phyloP scores from a whole-genome alignment of 2,113 vertebrate genomes.

The Arvicanthis niloticus region DNA sequence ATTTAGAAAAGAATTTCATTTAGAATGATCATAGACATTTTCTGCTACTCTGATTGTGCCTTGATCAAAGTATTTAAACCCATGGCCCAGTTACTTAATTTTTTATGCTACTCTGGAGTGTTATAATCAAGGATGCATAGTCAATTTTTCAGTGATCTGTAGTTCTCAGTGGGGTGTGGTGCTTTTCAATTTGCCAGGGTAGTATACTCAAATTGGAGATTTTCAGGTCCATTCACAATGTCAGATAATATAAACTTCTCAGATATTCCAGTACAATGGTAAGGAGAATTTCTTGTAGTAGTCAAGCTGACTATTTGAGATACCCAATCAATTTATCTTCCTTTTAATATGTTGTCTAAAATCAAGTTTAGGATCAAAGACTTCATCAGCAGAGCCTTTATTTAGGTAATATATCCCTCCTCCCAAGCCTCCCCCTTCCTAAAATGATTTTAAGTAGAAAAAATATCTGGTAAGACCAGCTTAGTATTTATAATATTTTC shows the following conservation, averaged over 20 bases:
- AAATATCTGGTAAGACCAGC: neutral
- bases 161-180: neutral
- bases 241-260: neutral
- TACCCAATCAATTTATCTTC: neutral
- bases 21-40: conserved; percentile 45
- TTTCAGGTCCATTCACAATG: neutral
- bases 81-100: neutral
- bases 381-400: neutral
- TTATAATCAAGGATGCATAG: neutral
- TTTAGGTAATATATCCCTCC: neutral
- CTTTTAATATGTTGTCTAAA: neutral
- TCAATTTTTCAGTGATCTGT: neutral
- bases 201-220: neutral
- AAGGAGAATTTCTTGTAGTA: neutral
- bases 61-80: conserved; percentile 39
- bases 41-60: neutral
- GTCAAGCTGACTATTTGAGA: neutral
- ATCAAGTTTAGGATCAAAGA: neutral
- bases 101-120: neutral
- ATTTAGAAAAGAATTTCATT: conserved; percentile 42
- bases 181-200: neutral
- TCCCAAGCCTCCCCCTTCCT: neutral
- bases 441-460: neutral
- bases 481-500: neutral
- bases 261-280: neutral